Evolutionary conservation across 1,140 invertebrate genomes (phyloP).

Genomic region (Danaus plexippus): DNA sequence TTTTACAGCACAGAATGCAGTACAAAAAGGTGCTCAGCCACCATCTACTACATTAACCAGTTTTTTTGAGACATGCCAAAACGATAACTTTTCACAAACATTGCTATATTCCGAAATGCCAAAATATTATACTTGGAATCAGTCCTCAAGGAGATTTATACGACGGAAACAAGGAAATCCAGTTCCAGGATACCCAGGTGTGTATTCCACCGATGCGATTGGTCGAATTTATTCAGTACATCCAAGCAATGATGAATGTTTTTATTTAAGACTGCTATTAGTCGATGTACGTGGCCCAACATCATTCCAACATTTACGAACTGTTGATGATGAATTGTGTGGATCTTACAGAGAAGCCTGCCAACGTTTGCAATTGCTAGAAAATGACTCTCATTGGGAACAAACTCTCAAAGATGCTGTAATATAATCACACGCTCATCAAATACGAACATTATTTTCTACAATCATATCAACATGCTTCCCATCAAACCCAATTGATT

Average conservation of each 20-base stretch:
- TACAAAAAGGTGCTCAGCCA: conserved; percentile 11
- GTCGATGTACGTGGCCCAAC: conserved; percentile 63
- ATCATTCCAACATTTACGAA: conserved; percentile 63
- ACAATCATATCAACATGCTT: conserved; percentile 24
- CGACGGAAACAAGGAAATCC: conserved; percentile 33
- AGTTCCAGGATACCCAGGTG: conserved; percentile 30
- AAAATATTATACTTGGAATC: conserved; percentile 20
- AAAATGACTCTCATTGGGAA: conserved; percentile 40
- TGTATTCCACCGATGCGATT: conserved; percentile 30
- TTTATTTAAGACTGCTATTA: conserved; percentile 51
- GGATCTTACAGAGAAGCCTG: conserved; percentile 46
- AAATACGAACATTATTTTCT: conserved; percentile 34
- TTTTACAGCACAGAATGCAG: conserved; percentile 14
- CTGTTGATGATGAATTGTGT: conserved; percentile 51
- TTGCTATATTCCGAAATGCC: conserved; percentile 23
- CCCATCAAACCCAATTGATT: conserved; percentile 17
- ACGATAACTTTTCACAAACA: conserved; percentile 18
- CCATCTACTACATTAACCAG: conserved; percentile 18
- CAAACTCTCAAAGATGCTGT: conserved; percentile 35
- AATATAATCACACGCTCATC: conserved; percentile 22
- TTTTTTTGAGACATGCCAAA: conserved; percentile 20
- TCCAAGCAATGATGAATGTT: conserved; percentile 47
- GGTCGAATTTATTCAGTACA: conserved; percentile 48
- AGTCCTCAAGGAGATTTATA: conserved; percentile 29
- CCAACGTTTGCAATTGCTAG: conserved; percentile 28